Percentiles rank a stretch among this genome's conserved stretches.
phyloP scores from a whole-genome alignment of 2,888 invertebrate genomes.

The Seira musarum region DNA sequence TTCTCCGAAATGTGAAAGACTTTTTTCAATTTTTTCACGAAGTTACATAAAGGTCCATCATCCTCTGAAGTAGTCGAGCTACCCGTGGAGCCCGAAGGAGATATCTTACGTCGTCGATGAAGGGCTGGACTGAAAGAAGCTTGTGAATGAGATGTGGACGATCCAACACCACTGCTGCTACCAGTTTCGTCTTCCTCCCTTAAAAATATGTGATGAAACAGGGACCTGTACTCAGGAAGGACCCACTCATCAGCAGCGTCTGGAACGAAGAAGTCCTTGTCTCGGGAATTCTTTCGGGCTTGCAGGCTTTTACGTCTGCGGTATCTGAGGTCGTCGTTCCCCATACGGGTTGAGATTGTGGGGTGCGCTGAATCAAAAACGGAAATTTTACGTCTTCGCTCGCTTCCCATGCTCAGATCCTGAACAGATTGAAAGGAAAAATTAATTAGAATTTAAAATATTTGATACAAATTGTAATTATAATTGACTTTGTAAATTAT shows the following conservation, averaged over 20 bases:
- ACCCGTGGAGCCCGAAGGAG: conserved; percentile 31
- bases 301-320: conserved; percentile 21
- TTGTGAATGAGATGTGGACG: neutral
- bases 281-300: conserved; percentile 13
- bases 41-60: conserved; percentile 40
- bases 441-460: too few relatives aligned
- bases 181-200: conserved; percentile 35
- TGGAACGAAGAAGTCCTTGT: conserved; percentile 58
- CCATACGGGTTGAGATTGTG: neutral
- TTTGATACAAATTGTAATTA: too few relatives aligned
- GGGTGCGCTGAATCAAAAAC: conserved; percentile 25
- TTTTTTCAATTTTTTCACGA: conserved; percentile 35
- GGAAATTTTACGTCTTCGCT: conserved; percentile 43
- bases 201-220: conserved; percentile 56
- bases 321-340: neutral
- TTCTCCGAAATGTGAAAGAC: conserved; percentile 27
- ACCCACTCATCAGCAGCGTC: conserved; percentile 56
- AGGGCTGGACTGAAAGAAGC: neutral
- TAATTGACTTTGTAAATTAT: neutral
- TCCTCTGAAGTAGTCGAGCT: conserved; percentile 33
- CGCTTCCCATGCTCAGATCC: conserved; percentile 29
- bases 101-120: conserved; percentile 31
- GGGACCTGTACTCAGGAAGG: conserved; percentile 60
- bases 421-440: conserved; percentile 6
- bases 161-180: neutral